Conservation (phyloP, 2,113 vertebrate genomes). For the Neofelis nebulosa region DNA sequence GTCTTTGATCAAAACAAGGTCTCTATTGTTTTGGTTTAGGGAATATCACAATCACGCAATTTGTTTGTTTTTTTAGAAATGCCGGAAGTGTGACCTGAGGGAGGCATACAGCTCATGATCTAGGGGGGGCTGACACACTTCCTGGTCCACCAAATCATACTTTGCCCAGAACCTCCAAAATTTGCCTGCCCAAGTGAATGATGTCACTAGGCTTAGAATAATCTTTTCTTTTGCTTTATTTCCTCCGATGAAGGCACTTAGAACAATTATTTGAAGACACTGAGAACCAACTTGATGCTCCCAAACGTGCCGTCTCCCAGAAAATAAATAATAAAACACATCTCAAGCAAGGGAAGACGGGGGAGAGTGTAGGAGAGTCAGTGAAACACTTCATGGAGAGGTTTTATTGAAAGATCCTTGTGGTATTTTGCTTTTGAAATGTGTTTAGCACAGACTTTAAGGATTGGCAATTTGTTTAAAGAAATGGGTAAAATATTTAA, state of each 20-base stretch:
- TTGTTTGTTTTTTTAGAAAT: conserved; percentile 64
- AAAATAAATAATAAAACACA: conserved; percentile 76
- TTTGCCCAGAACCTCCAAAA: conserved; percentile 55
- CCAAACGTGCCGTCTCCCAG: conserved; percentile 55
- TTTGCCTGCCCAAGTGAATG: conserved; percentile 34
- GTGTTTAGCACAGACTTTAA: conserved; percentile 85
- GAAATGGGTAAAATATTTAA: conserved; percentile 91
- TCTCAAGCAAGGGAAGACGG: conserved; percentile 42
- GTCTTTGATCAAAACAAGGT: conserved; percentile 42
- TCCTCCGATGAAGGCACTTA: neutral
- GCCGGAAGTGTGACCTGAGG: conserved; percentile 1
- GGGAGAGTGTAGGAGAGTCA: neutral
- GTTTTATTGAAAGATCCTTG: conserved; percentile 83
- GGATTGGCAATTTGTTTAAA: conserved; percentile 89
- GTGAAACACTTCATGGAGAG: conserved; percentile 68
- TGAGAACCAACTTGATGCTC: conserved; percentile 66
- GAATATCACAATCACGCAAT: neutral
- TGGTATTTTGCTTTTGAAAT: conserved; percentile 86
- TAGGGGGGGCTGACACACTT: neutral
- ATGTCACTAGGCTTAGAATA: conserved; percentile 71
- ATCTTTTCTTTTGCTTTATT: conserved; percentile 73
- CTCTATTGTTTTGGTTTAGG: neutral
- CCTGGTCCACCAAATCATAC: neutral
- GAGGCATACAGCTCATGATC: neutral
- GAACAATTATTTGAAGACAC: neutral